These are phyloP conservation scores for Chinchilla lanigera DNA, from an alignment of 2,113 vertebrate genomes.

Conservation along the genomic window DNA sequence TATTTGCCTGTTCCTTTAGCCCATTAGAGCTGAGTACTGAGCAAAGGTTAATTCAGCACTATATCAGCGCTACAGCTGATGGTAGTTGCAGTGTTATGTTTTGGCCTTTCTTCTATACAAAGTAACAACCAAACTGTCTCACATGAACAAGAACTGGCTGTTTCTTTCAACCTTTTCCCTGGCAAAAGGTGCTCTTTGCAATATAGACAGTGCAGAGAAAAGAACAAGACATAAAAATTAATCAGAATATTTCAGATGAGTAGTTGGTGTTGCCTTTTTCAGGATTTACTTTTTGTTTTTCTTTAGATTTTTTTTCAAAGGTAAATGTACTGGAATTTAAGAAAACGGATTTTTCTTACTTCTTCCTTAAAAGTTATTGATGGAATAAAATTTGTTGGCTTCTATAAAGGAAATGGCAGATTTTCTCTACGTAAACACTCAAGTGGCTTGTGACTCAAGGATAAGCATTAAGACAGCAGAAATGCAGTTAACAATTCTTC, in stretches of 20 bases:
- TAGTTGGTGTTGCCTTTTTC: background rate
- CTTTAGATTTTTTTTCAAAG: background rate
- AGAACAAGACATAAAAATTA: background rate
- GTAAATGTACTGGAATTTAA: background rate
- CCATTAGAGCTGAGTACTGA: background rate
- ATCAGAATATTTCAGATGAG: background rate
- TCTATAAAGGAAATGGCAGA: background rate
- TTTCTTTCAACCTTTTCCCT: background rate
- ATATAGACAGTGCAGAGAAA: background rate
- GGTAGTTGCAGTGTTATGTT: background rate
- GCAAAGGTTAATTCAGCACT: background rate
- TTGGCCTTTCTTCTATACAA: background rate
- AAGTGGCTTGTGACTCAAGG: background rate
- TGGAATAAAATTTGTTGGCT: background rate
- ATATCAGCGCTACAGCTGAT: background rate
- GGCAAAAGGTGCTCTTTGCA: background rate
- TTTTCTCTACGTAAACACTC: background rate
- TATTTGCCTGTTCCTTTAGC: background rate
- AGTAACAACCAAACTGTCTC: background rate
- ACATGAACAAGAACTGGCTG: background rate
- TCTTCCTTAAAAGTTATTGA: conserved; percentile 18
- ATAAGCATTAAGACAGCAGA: background rate
- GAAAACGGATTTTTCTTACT: background rate
- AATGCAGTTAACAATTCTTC: background rate
- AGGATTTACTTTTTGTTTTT: conserved; percentile 12